Percentiles rank a stretch among this genome's conserved stretches.
These are phyloP conservation scores for Drosophila serrata DNA, from an alignment of 1,140 invertebrate species.

Conservation along the genomic window DNA sequence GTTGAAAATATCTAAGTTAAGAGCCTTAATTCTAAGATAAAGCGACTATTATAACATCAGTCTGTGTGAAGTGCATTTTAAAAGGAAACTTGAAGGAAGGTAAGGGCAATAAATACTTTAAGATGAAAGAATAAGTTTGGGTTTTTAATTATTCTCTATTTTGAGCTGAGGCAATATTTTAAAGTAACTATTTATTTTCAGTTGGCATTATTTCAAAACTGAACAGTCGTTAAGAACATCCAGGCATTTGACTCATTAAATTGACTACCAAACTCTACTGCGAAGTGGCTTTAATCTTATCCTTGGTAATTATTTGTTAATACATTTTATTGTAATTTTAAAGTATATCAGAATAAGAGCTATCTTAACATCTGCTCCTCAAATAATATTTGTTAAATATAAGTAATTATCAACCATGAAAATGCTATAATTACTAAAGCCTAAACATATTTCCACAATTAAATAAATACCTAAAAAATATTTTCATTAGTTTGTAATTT, in stretches of 20 bases:
- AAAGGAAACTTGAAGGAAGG: background rate
- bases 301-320: no score
- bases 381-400: background rate
- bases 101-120: background rate
- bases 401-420: background rate
- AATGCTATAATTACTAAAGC: background rate
- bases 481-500: background rate
- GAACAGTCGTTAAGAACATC: background rate
- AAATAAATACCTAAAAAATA: background rate
- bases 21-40: slow-evolving; percentile 72
- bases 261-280: background rate
- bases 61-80: background rate
- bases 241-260: no score
- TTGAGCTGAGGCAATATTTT: background rate
- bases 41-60: slow-evolving; percentile 19
- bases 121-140: no score
- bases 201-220: background rate
- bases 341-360: no score
- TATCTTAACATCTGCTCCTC: no score
- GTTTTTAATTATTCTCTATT: no score
- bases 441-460: no score
- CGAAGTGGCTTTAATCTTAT: background rate
- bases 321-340: no score
- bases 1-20: slow-evolving; percentile 47
- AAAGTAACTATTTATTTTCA: background rate